Evolutionary conservation across 1,140 invertebrate species (phyloP).

Genomic region (Oscheius sp.): DNA sequence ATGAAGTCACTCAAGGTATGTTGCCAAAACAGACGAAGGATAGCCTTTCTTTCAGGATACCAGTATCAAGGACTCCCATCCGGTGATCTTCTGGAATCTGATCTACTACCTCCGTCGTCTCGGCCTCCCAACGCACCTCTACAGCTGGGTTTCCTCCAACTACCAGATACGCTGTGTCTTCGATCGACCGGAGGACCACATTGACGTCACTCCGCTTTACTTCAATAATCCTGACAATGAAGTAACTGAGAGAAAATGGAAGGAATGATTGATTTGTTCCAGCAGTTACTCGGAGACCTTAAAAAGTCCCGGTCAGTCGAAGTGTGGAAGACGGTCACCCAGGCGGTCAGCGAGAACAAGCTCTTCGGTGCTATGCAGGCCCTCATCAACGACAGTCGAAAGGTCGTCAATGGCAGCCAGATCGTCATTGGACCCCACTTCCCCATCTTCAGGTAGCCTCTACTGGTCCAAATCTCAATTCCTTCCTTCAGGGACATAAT

Average conservation of each 20-base stretch:
- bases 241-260: neutral
- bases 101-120: constrained; percentile 56
- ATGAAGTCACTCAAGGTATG: constrained; percentile 10
- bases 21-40: neutral
- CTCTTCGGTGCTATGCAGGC: constrained; percentile 37
- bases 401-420: constrained; percentile 21
- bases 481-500: constrained; percentile 38
- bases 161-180: constrained; percentile 57
- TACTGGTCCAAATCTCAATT: neutral
- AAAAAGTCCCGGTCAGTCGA: too few species aligned
- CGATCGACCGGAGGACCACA: constrained; percentile 44
- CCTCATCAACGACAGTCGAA: constrained; percentile 40
- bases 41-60: constrained; percentile 20
- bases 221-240: constrained; percentile 27
- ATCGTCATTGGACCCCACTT: constrained; percentile 31
- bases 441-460: constrained; percentile 34
- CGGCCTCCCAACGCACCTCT: constrained; percentile 55
- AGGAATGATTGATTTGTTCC: neutral
- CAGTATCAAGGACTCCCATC: constrained; percentile 45
- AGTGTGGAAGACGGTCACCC: constrained; percentile 25
- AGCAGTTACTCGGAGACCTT: neutral
- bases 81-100: constrained; percentile 59
- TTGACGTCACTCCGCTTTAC: constrained; percentile 37
- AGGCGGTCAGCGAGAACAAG: constrained; percentile 29
- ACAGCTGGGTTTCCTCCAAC: constrained; percentile 47